Conservation (phyloP, 2,888 invertebrate genomes). For the Ommatoiulus sabulosus region DNA sequence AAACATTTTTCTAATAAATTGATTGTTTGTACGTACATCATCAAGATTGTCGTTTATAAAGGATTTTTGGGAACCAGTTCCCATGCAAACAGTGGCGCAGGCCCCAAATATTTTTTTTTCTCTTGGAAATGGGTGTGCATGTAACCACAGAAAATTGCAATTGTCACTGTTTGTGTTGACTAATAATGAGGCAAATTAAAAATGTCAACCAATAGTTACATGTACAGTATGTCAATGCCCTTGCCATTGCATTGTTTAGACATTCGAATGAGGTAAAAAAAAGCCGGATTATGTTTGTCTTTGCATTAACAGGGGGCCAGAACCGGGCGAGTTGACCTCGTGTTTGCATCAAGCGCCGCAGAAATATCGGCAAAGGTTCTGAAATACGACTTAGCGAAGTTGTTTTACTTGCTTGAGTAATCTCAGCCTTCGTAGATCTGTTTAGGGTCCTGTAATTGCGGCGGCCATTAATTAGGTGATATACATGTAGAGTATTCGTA, state of each 20-base stretch:
- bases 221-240: background rate
- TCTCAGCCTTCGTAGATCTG: too few relatives aligned
- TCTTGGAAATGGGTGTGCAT: background rate
- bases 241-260: background rate
- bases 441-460: background rate
- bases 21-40: too few relatives aligned
- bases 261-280: background rate
- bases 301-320: background rate
- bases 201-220: background rate
- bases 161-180: background rate
- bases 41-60: too few relatives aligned
- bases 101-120: background rate
- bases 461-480: background rate
- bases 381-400: too few relatives aligned
- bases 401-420: background rate
- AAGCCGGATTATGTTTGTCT: background rate
- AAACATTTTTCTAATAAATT: too few relatives aligned
- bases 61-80: too few relatives aligned
- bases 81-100: too few relatives aligned
- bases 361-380: background rate
- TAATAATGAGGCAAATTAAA: background rate
- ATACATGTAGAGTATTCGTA: background rate
- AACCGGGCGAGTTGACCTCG: background rate
- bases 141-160: background rate
- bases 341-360: background rate